Evolutionary conservation across 30 jellyfish, hydroid and myxozoan species (phyloP).

Genomic region (Aurelia aurita complex sp. Pacific): DNA sequence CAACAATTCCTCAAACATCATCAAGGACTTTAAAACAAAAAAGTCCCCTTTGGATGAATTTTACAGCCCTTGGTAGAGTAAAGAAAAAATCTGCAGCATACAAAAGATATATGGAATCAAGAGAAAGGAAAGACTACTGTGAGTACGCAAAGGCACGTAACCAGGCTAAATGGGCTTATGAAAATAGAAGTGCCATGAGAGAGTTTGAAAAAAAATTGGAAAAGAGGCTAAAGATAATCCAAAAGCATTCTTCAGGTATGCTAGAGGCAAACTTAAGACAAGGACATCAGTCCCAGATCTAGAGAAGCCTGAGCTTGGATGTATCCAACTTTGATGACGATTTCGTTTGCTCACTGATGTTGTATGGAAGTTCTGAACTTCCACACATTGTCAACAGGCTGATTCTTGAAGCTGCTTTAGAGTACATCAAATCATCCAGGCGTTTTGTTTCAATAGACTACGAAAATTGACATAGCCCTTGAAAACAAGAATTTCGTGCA

Average conservation of each 20-base stretch:
- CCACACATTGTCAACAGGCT: no score
- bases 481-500: no score
- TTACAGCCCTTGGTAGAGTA: slow-evolving; percentile 10
- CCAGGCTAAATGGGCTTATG: slow-evolving; percentile 48
- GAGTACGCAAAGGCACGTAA: slow-evolving; percentile 24
- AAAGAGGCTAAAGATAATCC: slow-evolving; percentile 42
- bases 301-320: slow-evolving; percentile 3
- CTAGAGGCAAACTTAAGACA: slow-evolving; percentile 28
- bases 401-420: no score
- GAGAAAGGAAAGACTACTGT: slow-evolving; percentile 38
- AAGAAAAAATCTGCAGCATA: slow-evolving; percentile 20
- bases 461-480: no score
- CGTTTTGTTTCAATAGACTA: no score
- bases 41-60: slow-evolving; percentile 18
- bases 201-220: slow-evolving; percentile 30
- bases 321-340: no score
- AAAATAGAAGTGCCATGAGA: slow-evolving; percentile 19
- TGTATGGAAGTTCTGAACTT: no score
- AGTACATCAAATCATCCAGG: no score
- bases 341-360: no score
- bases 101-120: slow-evolving; percentile 59
- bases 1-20: slow-evolving; percentile 13
- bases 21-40: slow-evolving; percentile 5
- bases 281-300: slow-evolving; percentile 25
- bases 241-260: slow-evolving; percentile 40